Conservation (phyloP, 2,797 vertebrate species). For the Ceyx erithaca region DNA sequence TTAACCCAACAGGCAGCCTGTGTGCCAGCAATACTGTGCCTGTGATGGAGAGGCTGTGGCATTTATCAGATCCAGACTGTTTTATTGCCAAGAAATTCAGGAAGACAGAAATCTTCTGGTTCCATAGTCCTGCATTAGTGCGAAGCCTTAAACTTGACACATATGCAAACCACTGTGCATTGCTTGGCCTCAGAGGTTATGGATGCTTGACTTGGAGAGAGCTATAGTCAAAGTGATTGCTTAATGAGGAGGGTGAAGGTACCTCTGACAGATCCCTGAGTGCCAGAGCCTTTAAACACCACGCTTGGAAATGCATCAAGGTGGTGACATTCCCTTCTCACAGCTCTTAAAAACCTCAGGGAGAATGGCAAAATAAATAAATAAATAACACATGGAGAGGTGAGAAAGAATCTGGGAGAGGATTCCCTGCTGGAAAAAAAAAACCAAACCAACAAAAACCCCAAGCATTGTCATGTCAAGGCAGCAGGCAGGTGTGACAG, state of each 20-base stretch:
- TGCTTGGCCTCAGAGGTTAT: not conserved
- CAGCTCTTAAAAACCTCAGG: not conserved
- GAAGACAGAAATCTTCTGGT: not conserved
- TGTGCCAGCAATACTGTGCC: not conserved
- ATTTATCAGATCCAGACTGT: not conserved
- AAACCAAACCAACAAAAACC: not conserved
- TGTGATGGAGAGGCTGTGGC: not conserved
- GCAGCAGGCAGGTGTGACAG: not conserved
- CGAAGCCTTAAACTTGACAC: not conserved
- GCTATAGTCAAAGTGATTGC: not conserved
- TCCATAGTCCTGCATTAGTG: not conserved
- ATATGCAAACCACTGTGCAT: accelerated
- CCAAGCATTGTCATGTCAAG: not conserved
- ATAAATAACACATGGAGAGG: not conserved
- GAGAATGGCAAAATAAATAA: not conserved
- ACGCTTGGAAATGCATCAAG: not conserved
- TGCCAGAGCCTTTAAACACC: not conserved
- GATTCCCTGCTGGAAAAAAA: not conserved
- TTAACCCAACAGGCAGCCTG: not conserved
- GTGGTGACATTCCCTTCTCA: not conserved
- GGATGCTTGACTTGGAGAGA: not conserved
- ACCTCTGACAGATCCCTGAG: not conserved
- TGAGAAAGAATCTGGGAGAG: not conserved
- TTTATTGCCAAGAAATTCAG: not conserved
- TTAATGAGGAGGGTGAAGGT: not conserved